phyloP scores from a whole-genome alignment of 64 coral and sea anemone species.

The Acropora yongei region DNA sequence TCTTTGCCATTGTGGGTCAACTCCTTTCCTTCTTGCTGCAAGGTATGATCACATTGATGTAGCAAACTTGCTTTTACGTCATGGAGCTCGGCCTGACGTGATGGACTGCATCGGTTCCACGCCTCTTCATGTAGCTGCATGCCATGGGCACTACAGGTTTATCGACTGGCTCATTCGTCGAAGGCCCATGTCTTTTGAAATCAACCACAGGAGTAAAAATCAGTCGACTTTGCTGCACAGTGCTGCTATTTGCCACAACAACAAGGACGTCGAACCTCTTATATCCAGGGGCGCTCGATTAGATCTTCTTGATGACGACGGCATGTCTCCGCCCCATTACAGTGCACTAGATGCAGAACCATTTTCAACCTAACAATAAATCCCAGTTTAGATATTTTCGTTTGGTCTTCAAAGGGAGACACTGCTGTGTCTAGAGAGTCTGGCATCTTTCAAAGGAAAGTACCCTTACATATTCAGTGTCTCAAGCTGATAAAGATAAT shows the following conservation, averaged over 20 bases:
- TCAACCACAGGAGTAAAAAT: conserved; percentile 39
- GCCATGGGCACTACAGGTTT: conserved; percentile 44
- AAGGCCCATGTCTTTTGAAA: background rate
- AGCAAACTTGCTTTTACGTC: background rate
- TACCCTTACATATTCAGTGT: background rate
- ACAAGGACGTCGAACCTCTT: background rate
- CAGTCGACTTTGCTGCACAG: conserved; percentile 39
- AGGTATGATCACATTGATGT: conserved; percentile 26
- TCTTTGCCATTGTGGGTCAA: background rate
- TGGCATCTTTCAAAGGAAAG: background rate
- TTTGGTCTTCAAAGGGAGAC: background rate
- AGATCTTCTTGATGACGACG: conserved; percentile 11
- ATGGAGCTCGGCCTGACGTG: background rate
- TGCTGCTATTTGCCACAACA: conserved; percentile 18
- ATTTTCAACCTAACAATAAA: background rate
- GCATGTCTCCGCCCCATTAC: conserved; percentile 52
- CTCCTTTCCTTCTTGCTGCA: conserved; percentile 43
- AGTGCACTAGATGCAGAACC: background rate
- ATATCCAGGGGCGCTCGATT: conserved; percentile 3
- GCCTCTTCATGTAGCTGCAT: conserved; percentile 65
- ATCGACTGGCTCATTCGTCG: conserved; percentile 27
- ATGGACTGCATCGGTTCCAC: conserved; percentile 19
- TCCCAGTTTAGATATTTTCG: background rate
- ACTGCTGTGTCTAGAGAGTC: background rate
- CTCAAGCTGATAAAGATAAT: background rate